Evolutionary conservation across 2,113 vertebrate species (phyloP), one percentile per base, ranked within the genome.

Genomic region (Phaetusa simplex): DNA sequence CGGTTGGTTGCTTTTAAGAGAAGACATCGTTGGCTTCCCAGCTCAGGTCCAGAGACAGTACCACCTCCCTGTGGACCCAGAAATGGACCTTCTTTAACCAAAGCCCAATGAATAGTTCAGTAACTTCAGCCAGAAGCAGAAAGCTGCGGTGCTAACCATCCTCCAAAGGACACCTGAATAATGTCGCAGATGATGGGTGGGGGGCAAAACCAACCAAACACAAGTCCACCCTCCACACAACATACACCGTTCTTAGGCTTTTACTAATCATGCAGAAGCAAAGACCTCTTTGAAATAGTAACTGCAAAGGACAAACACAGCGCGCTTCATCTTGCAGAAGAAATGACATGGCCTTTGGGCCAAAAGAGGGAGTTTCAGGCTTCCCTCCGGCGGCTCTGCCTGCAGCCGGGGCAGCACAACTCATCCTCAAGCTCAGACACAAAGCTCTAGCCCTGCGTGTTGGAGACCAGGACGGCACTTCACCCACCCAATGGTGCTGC

Each of bases 401-500:
- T 22, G 38, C 42, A 16, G 30, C 7, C 5, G 1, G 30, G 45
- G 40, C 40, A 10, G 36, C 1, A 6, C 32, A 5, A 29, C 66
- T n/a, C 40, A 5, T 3, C 27, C 3, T 2, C 19, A 2, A 34
- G 50, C 72, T 43, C 43, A 6, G 40, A 4, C 47, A 8, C 29
- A 22, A 17, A 22, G 29, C 64, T 23, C 56, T 21, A 8, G 26
- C 19, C 26, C 69, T 1, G 7, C 3, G 1, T 2, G 5, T 1
- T 22, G 12, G 16, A 16, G 38, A 32, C 11, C 50, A 32, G 76
- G 61, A 21, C 11, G 34, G 16, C 7, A 17, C 53, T 42, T 56
- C 1, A 30, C 40, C 45, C 4, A 5, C 2, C 55, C 77, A 23
- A 1, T 0, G 29, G 42, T 11, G 26, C 71, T 61, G 38, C 1